Percentiles rank a stretch among this genome's conserved stretches.
Conservation (phyloP, 2,797 vertebrate species). For the Rhinogobio ventralis region DNA sequence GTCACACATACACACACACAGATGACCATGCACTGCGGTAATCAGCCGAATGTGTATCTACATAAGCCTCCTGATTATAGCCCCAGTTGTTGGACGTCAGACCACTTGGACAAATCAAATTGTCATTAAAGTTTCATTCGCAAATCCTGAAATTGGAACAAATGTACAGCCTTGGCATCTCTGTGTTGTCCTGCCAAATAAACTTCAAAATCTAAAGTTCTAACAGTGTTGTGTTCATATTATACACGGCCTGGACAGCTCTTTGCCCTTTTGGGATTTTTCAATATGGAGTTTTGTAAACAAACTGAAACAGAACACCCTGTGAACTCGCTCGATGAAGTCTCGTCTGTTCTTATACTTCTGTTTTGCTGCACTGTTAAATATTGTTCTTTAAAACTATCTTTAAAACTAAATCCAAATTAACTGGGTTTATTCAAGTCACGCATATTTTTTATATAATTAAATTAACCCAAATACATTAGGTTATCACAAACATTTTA, state of each 20-base stretch:
- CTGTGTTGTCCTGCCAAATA: conserved; percentile 47
- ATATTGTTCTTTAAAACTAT: neutral
- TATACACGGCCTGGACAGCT: conserved; percentile 33
- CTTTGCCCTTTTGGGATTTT: conserved; percentile 36
- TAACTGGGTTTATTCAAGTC: neutral
- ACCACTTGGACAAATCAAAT: conserved; percentile 46
- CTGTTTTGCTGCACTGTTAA: neutral
- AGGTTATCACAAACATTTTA: neutral
- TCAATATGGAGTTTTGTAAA: conserved; percentile 53
- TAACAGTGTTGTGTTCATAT: conserved; percentile 38
- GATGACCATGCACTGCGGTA: conserved; percentile 52
- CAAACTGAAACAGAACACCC: conserved; percentile 48
- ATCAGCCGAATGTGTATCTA: conserved; percentile 56
- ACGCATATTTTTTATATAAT: neutral
- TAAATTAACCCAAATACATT: neutral
- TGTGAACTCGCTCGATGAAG: conserved; percentile 38
- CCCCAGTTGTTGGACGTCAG: conserved; percentile 49
- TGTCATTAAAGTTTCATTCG: conserved; percentile 49
- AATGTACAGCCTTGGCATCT: conserved; percentile 32
- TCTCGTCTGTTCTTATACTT: neutral
- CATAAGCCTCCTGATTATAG: conserved; percentile 57
- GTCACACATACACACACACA: conserved; percentile 17
- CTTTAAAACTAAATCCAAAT: neutral
- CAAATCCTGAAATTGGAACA: conserved; percentile 41
- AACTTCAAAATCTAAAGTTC: conserved; percentile 53